Conservation (phyloP, 2,888 invertebrate species). For the Cryptocephalus moraei region DNA sequence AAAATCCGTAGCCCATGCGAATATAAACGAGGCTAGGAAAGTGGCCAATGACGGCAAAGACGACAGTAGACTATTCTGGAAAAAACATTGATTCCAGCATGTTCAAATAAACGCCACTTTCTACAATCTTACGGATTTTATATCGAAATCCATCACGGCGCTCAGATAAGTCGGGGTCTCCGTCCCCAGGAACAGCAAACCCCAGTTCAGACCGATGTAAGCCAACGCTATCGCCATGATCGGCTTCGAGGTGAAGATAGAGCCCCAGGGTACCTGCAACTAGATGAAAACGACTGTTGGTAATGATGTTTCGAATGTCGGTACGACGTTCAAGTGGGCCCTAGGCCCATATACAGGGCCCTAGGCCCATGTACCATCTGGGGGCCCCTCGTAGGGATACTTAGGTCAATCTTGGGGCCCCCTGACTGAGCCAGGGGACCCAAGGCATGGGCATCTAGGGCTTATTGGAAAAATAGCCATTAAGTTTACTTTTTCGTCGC, state of each 20-base stretch:
- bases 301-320: not conserved
- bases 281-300: constrained; percentile 8
- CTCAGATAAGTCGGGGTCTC: constrained; percentile 74
- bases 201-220: constrained; percentile 67
- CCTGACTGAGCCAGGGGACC: too few species aligned
- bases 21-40: constrained; percentile 21
- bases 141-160: constrained; percentile 57
- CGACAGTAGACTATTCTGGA: constrained; percentile 56
- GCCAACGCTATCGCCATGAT: constrained; percentile 62
- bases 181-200: constrained; percentile 73
- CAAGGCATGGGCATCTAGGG: too few species aligned
- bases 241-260: constrained; percentile 62
- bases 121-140: constrained; percentile 47
- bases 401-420: too few species aligned
- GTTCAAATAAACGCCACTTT: not conserved
- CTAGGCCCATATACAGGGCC: too few species aligned
- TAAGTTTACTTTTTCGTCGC: not conserved
- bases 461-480: not conserved
- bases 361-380: too few species aligned
- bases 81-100: constrained; percentile 10
- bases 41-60: constrained; percentile 59
- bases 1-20: constrained; percentile 56
- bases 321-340: too few species aligned
- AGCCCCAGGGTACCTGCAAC: constrained; percentile 56
- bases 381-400: too few species aligned